These are phyloP conservation scores for Trichomycterus rosablanca DNA, from an alignment of 2,113 vertebrate species.

Conservation along the genomic window DNA sequence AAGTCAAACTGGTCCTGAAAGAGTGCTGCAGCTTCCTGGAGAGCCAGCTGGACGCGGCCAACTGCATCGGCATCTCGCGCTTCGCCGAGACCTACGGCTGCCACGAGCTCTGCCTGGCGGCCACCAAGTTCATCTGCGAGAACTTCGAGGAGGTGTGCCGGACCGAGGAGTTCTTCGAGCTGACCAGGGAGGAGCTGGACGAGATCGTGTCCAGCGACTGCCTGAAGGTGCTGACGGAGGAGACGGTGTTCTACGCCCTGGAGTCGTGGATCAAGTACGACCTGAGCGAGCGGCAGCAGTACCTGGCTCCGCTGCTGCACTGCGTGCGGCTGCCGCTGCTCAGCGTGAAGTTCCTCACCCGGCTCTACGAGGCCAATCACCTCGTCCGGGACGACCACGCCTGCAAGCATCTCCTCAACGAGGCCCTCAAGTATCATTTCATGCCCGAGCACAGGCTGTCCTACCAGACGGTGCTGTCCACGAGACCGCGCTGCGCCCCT, in stretches of 20 bases:
- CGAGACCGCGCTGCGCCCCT: conserved; percentile 87
- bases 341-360: conserved; percentile 94
- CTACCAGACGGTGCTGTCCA: conserved; percentile 87
- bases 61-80: conserved; percentile 96
- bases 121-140: conserved; percentile 91
- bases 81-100: conserved; percentile 97
- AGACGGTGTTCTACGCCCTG: conserved; percentile 89
- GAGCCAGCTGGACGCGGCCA: conserved; percentile 91
- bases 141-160: conserved; percentile 96
- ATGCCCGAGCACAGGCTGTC: conserved; percentile 97
- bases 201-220: conserved; percentile 97
- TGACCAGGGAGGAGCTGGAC: conserved; percentile 85
- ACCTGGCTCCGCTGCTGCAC: conserved; percentile 87
- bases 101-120: conserved; percentile 88
- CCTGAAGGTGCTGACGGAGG: conserved; percentile 90
- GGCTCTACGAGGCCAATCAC: conserved; percentile 96
- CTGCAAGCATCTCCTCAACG: conserved; percentile 94
- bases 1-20: conserved; percentile 93
- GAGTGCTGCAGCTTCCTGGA: conserved; percentile 96
- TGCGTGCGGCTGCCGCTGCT: conserved; percentile 91
- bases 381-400: conserved; percentile 95
- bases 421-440: conserved; percentile 98
- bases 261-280: conserved; percentile 98
- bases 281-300: conserved; percentile 86
- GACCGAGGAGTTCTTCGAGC: conserved; percentile 94